These are phyloP conservation scores for Terebella lapidaria DNA, from an alignment of 2,888 invertebrate genomes.

Conservation along the genomic window DNA sequence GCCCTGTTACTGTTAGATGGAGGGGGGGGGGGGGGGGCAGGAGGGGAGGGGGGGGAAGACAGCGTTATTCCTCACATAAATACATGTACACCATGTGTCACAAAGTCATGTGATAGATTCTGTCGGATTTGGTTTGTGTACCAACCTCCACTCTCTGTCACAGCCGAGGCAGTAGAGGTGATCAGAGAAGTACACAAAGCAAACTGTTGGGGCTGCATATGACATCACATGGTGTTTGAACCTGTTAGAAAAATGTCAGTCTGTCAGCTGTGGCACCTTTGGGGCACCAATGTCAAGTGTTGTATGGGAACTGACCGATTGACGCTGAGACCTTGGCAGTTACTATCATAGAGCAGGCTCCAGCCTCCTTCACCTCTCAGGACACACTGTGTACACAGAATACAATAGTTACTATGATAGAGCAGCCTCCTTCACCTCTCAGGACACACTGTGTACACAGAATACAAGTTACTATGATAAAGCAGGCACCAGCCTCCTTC, in stretches of 20 bases:
- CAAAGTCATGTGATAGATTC: too few species aligned
- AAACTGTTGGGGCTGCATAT: slow-evolving; percentile 64
- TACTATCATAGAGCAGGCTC: slow-evolving; percentile 70
- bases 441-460: background rate
- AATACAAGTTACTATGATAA: slow-evolving; percentile 76
- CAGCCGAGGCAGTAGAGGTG: slow-evolving; percentile 72
- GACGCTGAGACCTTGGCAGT: slow-evolving; percentile 79
- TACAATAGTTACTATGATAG: too few species aligned
- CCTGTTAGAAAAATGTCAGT: slow-evolving; percentile 33
- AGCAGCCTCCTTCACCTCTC: background rate
- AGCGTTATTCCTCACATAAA: too few species aligned
- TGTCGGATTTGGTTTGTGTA: too few species aligned
- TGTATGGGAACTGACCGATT: slow-evolving; percentile 67
- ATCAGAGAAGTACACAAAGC: slow-evolving; percentile 58
- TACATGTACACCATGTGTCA: too few species aligned
- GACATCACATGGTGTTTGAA: slow-evolving; percentile 82
- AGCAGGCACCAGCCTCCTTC: slow-evolving; percentile 54
- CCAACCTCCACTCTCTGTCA: slow-evolving; percentile 79
- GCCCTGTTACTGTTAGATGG: slow-evolving; percentile 33
- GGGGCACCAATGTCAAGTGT: too few species aligned
- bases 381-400: background rate
- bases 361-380: slow-evolving; percentile 3
- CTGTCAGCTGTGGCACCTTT: too few species aligned
- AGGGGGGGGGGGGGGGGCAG: too few species aligned
- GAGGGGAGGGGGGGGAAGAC: too few species aligned